phyloP scores from a whole-genome alignment of 2,113 vertebrate genomes.

The Entomyzon cyanotis region DNA sequence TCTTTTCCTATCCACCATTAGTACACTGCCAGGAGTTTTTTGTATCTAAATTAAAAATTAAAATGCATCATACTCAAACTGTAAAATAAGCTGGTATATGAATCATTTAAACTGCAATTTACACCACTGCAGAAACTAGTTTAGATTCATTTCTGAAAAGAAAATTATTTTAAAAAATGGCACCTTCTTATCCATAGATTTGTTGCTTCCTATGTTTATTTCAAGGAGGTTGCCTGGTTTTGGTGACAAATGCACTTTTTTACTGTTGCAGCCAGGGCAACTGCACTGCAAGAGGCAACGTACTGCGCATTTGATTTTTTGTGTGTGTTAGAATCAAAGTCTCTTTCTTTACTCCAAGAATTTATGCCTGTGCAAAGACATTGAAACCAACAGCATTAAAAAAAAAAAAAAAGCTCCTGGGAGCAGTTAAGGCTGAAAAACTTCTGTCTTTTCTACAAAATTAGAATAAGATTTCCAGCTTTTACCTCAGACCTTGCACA shows the following conservation, averaged over 20 bases:
- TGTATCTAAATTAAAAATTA: conserved; percentile 30
- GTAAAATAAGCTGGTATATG: background rate
- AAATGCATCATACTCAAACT: background rate
- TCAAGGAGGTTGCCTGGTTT: background rate
- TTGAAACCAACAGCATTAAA: background rate
- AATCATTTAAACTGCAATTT: background rate
- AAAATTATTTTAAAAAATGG: background rate
- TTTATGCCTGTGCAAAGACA: background rate
- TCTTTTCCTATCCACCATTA: background rate
- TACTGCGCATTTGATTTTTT: background rate
- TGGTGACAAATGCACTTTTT: conserved; percentile 1
- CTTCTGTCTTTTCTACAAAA: background rate
- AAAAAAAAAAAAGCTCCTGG: background rate
- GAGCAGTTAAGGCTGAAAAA: background rate
- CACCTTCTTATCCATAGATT: background rate
- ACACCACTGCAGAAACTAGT: background rate
- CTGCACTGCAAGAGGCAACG: background rate
- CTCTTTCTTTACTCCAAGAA: background rate
- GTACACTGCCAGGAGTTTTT: background rate
- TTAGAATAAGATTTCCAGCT: background rate
- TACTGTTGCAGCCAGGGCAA: background rate
- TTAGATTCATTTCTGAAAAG: background rate
- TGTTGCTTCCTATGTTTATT: background rate
- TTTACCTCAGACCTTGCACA: background rate
- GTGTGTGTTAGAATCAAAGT: background rate